Evolutionary conservation across 1,140 invertebrate genomes (phyloP), one percentile per base, ranked within the genome.

Genomic region (Gryon sp.): DNA sequence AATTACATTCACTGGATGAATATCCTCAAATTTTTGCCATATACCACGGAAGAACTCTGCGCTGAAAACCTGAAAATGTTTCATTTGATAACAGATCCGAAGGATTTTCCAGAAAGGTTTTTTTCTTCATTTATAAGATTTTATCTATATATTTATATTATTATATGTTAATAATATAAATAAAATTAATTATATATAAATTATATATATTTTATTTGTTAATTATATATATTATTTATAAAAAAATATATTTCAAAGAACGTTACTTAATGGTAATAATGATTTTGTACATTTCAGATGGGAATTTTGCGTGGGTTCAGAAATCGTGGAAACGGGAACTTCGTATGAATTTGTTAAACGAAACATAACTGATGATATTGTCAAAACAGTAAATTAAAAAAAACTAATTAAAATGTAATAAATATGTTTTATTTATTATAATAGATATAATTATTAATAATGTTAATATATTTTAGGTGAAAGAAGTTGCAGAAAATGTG

Each of bases 1-100:
- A 73, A 73, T 24, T 73, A 73, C 12, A 34, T 73, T 40, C 69
- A 73, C 11, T 73, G 41, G 59, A 65, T 50, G 28, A 45, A 50
- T n/a, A 57, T 73, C 5, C 18, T 48, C 7, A 62, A 48, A 48
- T 34, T 72, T 7, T 8, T 32, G 32, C 30, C 57, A 4, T 63
- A 36, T 11, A 16, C 40, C 9, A 20, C 22, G 0, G 7, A 53
- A 43, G 7, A 34, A 7, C 38, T 62, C 9, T 11, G 8, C 11
- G 57, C 45, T 11, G 14, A 43, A 32, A 22, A 14, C 12, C 26
- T 55, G 1, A 45, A 19, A 18, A 18, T 14, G n/a, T 43, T 0
- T 14, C n/a, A 19, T 3, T 30, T 43, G 4, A 18, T 43, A 8
- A 8, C 15, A 1, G 36, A 41, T 9, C 9, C 14, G 11, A 14